Conservation (phyloP, 2,888 invertebrate species). For the Ctenicera cuprea region DNA sequence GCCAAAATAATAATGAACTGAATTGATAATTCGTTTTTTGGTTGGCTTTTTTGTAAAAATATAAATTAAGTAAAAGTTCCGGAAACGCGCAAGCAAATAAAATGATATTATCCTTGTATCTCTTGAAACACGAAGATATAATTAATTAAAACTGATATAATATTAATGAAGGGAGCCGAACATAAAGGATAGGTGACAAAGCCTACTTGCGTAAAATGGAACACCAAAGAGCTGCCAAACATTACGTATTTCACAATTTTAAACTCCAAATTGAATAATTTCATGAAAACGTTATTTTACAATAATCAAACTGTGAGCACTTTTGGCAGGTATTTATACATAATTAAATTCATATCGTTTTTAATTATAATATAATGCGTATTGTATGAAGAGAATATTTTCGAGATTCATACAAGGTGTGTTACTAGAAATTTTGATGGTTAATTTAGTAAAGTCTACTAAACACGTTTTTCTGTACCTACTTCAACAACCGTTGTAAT, state of each 20-base stretch:
- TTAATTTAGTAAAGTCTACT: too few relatives aligned
- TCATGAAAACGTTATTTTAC: too few relatives aligned
- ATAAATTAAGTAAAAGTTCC: not conserved
- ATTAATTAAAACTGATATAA: not conserved
- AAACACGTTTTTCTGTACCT: too few relatives aligned
- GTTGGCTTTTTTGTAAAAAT: not conserved
- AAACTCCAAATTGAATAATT: too few relatives aligned
- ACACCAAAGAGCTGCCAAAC: conserved; percentile 21
- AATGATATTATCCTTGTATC: not conserved
- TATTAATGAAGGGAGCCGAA: not conserved
- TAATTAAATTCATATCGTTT: too few relatives aligned
- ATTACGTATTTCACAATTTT: not conserved
- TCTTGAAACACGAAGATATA: not conserved
- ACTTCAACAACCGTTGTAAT: too few relatives aligned
- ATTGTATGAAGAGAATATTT: too few relatives aligned
- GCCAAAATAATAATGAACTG: conserved; percentile 26
- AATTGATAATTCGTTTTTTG: not conserved
- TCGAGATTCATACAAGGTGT: too few relatives aligned
- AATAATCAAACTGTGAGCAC: too few relatives aligned
- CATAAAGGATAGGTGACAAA: conserved; percentile 22
- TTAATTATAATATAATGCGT: too few relatives aligned
- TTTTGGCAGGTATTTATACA: too few relatives aligned
- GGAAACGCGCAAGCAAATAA: not conserved
- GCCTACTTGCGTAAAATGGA: conserved; percentile 32
- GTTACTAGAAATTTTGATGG: too few relatives aligned